These are phyloP conservation scores for Drosophila saltans DNA, from an alignment of 1,140 invertebrate species.

Conservation along the genomic window DNA sequence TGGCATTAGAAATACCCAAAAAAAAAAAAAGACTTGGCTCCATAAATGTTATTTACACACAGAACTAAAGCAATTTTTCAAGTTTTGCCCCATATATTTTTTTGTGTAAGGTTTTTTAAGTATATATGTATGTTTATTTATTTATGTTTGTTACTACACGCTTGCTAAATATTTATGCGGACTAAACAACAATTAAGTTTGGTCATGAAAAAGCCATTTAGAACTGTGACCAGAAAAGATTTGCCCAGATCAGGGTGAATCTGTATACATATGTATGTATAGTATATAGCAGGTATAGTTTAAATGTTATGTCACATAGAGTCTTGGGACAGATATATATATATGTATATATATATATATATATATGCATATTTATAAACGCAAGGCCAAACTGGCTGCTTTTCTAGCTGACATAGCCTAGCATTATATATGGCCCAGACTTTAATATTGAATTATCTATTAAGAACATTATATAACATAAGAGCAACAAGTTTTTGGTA, in stretches of 20 bases:
- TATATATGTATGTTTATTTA: not conserved
- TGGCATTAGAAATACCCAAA: slow-evolving; percentile 29
- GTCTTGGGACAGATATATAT: no score
- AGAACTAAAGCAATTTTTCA: slow-evolving; percentile 42
- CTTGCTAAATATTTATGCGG: slow-evolving; percentile 62
- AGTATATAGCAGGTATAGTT: no score
- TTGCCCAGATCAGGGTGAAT: slow-evolving; percentile 24
- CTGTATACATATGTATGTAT: not conserved
- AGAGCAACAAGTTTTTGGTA: slow-evolving; percentile 40
- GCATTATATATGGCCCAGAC: slow-evolving; percentile 61
- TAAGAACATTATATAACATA: slow-evolving; percentile 61
- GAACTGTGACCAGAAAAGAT: slow-evolving; percentile 56
- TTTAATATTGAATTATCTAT: slow-evolving; percentile 19
- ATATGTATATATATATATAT: not conserved
- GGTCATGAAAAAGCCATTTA: slow-evolving; percentile 54
- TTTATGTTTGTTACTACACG: slow-evolving; percentile 38
- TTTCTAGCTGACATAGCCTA: slow-evolving; percentile 52
- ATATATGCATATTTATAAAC: slow-evolving; percentile 35
- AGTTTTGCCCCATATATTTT: slow-evolving; percentile 34
- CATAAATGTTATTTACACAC: slow-evolving; percentile 40
- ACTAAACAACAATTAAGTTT: slow-evolving; percentile 72
- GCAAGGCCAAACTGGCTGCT: slow-evolving; percentile 45
- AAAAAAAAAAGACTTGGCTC: not conserved
- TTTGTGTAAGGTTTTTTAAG: not conserved
- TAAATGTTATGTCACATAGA: not conserved